A percentile compares a stretch with the other conserved stretches of the same genome.
phyloP scores from a whole-genome alignment of 2,797 vertebrate genomes.

The Apodemus agrarius region DNA sequence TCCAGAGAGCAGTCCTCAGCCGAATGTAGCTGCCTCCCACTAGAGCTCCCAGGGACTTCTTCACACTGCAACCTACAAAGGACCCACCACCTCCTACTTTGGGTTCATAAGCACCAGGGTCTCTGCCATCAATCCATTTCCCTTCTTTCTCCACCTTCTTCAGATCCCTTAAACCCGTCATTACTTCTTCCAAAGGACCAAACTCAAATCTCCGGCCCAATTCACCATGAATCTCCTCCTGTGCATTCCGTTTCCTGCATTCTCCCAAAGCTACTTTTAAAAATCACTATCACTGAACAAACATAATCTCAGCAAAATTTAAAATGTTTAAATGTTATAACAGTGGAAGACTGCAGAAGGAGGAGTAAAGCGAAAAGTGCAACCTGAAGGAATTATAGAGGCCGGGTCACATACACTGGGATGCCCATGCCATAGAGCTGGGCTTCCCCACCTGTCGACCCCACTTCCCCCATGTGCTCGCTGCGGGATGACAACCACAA shows the following conservation, averaged over 20 bases:
- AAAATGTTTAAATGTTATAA: background rate
- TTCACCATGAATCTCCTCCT: background rate
- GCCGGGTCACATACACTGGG: background rate
- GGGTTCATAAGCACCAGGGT: conserved; percentile 22
- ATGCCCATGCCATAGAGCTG: rapidly evolving
- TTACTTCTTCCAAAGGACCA: conserved; percentile 11
- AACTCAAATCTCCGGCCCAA: conserved; percentile 1
- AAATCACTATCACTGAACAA: conserved; percentile 30
- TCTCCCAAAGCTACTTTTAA: conserved; percentile 28
- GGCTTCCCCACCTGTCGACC: conserved; percentile 67
- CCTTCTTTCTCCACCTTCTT: conserved; percentile 18
- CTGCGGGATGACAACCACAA: conserved; percentile 72
- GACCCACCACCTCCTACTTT: conserved; percentile 4
- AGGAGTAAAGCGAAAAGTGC: background rate
- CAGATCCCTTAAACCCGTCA: background rate
- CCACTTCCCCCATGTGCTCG: conserved; percentile 69
- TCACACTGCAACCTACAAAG: background rate
- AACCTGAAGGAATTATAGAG: background rate
- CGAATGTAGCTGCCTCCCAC: background rate
- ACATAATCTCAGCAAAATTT: conserved; percentile 21
- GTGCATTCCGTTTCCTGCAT: background rate
- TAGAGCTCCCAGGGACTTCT: background rate
- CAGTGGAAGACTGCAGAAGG: background rate
- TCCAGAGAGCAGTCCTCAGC: background rate
- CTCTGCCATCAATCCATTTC: background rate